Evolutionary conservation across 2,113 vertebrate species (phyloP).

Genomic region (Dipodomys ordii): DNA sequence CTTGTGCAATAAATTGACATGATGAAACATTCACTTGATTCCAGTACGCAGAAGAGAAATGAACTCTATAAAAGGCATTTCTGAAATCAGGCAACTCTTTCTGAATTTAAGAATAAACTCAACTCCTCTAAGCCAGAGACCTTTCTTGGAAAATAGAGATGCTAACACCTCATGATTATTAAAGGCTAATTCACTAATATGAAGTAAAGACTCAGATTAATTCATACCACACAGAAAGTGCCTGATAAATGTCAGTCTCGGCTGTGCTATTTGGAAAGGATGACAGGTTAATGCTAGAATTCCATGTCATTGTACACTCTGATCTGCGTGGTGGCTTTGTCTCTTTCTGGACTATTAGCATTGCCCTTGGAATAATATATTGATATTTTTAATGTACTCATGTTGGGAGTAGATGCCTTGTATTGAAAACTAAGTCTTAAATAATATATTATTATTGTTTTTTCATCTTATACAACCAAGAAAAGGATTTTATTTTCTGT

Average conservation of each 20-base stretch:
- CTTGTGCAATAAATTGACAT: constrained; percentile 42
- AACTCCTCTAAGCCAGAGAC: not conserved
- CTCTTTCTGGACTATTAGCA: not conserved
- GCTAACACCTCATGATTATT: not conserved
- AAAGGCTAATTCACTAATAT: not conserved
- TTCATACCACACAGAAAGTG: not conserved
- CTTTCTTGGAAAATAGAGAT: not conserved
- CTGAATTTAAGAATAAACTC: not conserved
- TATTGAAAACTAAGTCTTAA: not conserved
- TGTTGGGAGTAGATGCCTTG: not conserved
- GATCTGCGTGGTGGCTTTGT: not conserved
- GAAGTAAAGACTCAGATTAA: not conserved
- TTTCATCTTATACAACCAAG: not conserved
- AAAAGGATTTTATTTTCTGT: not conserved
- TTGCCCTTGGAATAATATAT: not conserved
- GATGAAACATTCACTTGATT: constrained; percentile 23
- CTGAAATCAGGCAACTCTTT: not conserved
- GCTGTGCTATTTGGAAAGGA: not conserved
- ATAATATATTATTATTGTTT: not conserved
- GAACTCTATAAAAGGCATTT: not conserved
- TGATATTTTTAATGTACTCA: not conserved
- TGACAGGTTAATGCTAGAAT: not conserved
- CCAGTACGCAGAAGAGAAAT: not conserved
- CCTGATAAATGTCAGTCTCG: not conserved
- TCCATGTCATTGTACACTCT: not conserved